These are phyloP conservation scores for Gadopsis bispinosus DNA, from an alignment of 2,797 vertebrate genomes.

Conservation along the genomic window DNA sequence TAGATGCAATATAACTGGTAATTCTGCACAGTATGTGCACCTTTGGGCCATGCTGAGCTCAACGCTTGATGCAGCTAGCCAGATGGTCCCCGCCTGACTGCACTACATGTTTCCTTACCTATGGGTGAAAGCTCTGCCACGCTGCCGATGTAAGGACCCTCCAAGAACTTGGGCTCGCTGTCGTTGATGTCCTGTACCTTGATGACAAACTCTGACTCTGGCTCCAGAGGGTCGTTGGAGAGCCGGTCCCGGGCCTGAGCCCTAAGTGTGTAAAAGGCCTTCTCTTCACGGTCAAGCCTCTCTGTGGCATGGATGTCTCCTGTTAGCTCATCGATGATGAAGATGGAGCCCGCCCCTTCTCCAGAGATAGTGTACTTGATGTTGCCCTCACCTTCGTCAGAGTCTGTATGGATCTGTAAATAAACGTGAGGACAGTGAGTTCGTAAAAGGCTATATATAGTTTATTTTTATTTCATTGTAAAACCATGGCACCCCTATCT, in stretches of 20 bases:
- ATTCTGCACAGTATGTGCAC: constrained; percentile 20
- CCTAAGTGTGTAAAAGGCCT: constrained; percentile 94
- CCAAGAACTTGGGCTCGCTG: constrained; percentile 96
- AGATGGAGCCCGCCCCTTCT: constrained; percentile 95
- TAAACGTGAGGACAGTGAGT: neutral
- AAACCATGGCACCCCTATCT: neutral
- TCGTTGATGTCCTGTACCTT: constrained; percentile 99
- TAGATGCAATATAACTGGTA: constrained; percentile 39
- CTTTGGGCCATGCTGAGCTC: constrained; percentile 32
- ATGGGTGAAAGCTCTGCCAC: constrained; percentile 95
- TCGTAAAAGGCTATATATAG: neutral
- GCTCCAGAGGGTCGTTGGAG: constrained; percentile 91
- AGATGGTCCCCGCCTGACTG: constrained; percentile 1
- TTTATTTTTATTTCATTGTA: neutral
- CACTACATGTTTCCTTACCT: constrained; percentile 81
- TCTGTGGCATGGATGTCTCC: constrained; percentile 98
- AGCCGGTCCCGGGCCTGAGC: constrained; percentile 92
- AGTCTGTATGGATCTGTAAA: constrained; percentile 96
- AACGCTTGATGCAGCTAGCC: constrained; percentile 19
- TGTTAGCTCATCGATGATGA: constrained; percentile 96
- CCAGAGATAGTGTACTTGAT: constrained; percentile 99
- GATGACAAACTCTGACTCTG: constrained; percentile 98
- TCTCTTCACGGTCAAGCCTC: constrained; percentile 94
- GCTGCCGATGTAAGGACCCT: constrained; percentile 96
- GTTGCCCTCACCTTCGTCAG: constrained; percentile 94